A percentile compares a stretch with the other conserved stretches of the same genome.
Conservation (phyloP, 2,888 invertebrate genomes). For the Aphodius sticticus region DNA sequence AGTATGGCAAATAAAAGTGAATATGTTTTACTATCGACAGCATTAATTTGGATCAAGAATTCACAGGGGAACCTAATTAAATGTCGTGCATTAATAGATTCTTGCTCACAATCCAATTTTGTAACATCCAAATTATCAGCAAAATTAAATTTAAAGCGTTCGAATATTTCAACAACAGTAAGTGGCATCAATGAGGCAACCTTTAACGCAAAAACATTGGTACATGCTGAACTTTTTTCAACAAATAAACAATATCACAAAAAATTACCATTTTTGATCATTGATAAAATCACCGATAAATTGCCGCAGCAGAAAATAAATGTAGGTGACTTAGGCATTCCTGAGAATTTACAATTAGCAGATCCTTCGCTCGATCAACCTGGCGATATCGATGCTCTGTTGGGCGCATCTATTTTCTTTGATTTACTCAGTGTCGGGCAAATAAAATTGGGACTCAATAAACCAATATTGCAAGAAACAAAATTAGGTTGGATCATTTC, state of each 20-base stretch:
- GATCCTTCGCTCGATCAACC: constrained; percentile 23
- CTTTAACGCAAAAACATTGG: not conserved
- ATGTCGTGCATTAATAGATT: constrained; percentile 9
- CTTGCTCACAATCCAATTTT: constrained; percentile 6
- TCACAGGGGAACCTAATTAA: constrained; percentile 13
- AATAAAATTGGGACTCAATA: constrained; percentile 19
- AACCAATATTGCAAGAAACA: constrained; percentile 33
- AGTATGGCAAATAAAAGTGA: not conserved
- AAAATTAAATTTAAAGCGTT: constrained; percentile 5
- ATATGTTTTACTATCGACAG: constrained; percentile 19
- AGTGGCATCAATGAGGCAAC: not conserved
- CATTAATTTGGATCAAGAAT: constrained; percentile 9
- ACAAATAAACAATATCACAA: not conserved
- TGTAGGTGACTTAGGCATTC: constrained; percentile 5
- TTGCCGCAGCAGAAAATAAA: constrained; percentile 15
- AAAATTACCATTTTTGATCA: constrained; percentile 20
- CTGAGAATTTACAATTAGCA: constrained; percentile 29
- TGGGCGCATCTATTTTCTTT: constrained; percentile 28
- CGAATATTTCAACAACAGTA: constrained; percentile 8
- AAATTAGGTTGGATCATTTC: constrained; percentile 44
- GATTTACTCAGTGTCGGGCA: constrained; percentile 24
- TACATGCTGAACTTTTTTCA: not conserved
- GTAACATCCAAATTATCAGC: not conserved
- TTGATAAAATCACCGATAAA: constrained; percentile 18
- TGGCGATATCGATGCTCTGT: constrained; percentile 22